Conservation (phyloP, 92 coral and sea anemone genomes). For the Phenganax stokvisi region DNA sequence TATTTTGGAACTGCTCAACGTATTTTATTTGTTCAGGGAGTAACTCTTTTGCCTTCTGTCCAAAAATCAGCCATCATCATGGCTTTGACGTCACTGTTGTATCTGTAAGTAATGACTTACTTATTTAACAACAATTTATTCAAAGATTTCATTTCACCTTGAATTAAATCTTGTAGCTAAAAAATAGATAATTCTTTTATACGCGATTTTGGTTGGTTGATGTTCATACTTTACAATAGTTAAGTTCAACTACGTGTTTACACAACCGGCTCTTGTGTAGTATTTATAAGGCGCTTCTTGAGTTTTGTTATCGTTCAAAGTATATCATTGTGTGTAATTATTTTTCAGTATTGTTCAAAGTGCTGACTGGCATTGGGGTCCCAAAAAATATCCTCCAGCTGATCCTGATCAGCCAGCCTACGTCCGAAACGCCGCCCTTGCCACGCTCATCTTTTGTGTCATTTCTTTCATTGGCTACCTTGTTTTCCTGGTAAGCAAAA, state of each 20-base stretch:
- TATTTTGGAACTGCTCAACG: background rate
- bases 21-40: slow-evolving; percentile 56
- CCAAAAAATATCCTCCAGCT: slow-evolving; percentile 44
- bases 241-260: too few species aligned
- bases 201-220: too few species aligned
- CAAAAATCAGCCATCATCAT: slow-evolving; percentile 77
- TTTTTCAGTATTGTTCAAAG: slow-evolving; percentile 77
- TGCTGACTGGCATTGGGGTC: slow-evolving; percentile 97
- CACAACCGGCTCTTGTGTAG: too few species aligned
- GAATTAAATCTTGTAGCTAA: too few species aligned
- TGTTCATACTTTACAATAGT: background rate
- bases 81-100: slow-evolving; percentile 70
- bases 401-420: slow-evolving; percentile 66
- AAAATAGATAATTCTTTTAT: too few species aligned
- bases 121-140: too few species aligned
- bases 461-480: slow-evolving; percentile 72
- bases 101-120: slow-evolving; percentile 64
- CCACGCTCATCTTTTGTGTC: slow-evolving; percentile 82
- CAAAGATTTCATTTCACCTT: too few species aligned
- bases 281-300: too few species aligned
- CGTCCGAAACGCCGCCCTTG: slow-evolving; percentile 82
- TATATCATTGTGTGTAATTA: too few species aligned
- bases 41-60: slow-evolving; percentile 76
- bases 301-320: too few species aligned
- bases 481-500: slow-evolving; percentile 67